Evolutionary conservation across 1,140 invertebrate species (phyloP).

Genomic region (Musca domestica): DNA sequence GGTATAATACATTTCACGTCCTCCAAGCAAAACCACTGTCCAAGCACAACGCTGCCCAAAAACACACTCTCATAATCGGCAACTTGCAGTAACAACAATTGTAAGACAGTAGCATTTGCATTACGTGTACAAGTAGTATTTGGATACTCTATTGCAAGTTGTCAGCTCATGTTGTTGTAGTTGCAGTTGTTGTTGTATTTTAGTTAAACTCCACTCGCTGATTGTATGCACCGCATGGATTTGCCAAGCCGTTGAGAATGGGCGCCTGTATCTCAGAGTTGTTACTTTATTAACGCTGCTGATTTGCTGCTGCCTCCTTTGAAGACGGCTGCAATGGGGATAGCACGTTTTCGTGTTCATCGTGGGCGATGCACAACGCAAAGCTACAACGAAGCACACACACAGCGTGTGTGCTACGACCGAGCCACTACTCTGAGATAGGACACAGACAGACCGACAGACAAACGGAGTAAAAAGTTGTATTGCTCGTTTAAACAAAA

Average conservation of each 20-base stretch:
- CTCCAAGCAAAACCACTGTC: no score
- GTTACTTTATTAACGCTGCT: constrained; percentile 23
- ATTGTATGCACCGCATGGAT: not conserved
- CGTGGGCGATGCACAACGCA: constrained; percentile 45
- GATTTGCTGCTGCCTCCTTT: not conserved
- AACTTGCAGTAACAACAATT: not conserved
- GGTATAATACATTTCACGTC: no score
- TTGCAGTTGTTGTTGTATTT: constrained; percentile 18
- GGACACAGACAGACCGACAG: no score
- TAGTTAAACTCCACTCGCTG: not conserved
- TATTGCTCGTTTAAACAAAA: no score
- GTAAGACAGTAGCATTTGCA: constrained; percentile 20
- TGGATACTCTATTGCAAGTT: constrained; percentile 13
- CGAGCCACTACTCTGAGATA: no score
- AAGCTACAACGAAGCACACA: not conserved
- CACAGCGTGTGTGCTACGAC: no score
- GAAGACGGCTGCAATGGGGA: constrained; percentile 4
- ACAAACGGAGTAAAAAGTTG: no score
- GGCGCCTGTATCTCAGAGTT: constrained; percentile 30
- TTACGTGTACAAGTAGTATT: constrained; percentile 1
- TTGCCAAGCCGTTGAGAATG: constrained; percentile 26
- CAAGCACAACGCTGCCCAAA: no score
- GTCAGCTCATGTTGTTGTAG: constrained; percentile 1
- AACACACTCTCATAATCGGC: no score
- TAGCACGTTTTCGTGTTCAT: constrained; percentile 46